phyloP scores from a whole-genome alignment of 2,797 vertebrate species.

The Ciconia nigra region DNA sequence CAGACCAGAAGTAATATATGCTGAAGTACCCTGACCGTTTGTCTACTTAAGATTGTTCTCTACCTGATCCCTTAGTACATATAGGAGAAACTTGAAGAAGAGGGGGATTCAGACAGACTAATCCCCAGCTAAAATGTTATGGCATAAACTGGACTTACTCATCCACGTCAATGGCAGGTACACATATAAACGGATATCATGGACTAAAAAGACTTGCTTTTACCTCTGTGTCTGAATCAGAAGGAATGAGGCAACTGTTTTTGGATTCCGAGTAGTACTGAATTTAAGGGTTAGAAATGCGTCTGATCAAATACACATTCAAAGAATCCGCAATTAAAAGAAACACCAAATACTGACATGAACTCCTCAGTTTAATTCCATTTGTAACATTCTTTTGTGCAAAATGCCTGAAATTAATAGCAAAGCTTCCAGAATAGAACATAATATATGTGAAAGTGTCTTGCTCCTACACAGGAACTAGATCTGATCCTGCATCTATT shows the following conservation, averaged over 20 bases:
- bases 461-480: not conserved
- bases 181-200: not conserved
- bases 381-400: not conserved
- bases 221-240: not conserved
- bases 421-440: not conserved
- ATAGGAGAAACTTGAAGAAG: not conserved
- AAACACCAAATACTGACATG: not conserved
- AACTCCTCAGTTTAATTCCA: not conserved
- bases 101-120: not conserved
- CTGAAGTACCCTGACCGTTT: not conserved
- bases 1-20: not conserved
- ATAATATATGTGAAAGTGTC: not conserved
- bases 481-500: not conserved
- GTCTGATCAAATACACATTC: not conserved
- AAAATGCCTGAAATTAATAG: not conserved
- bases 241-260: not conserved
- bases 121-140: not conserved
- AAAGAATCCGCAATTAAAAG: not conserved
- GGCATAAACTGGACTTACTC: not conserved
- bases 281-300: not conserved
- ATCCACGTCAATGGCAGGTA: not conserved
- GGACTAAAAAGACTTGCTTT: not conserved
- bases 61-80: not conserved
- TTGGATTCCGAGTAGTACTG: not conserved
- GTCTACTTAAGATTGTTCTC: not conserved